A percentile compares a stretch with the other conserved stretches of the same genome.
phyloP scores from a whole-genome alignment of 2,888 invertebrate species.

The Amaurobius ferox region DNA sequence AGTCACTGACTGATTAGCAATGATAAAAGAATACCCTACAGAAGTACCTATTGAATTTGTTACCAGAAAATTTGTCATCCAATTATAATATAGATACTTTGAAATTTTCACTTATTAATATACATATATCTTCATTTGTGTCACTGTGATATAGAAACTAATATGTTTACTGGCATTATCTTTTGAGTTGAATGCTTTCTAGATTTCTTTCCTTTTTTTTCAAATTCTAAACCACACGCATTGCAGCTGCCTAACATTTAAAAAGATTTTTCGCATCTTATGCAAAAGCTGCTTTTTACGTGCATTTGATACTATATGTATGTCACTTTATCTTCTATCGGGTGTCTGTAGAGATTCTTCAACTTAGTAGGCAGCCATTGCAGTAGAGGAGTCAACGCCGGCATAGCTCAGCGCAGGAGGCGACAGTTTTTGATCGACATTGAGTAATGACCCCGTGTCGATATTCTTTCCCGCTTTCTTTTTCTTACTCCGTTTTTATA shows the following conservation, averaged over 20 bases:
- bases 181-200: too few relatives aligned
- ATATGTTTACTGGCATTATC: too few relatives aligned
- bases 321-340: conserved; percentile 65
- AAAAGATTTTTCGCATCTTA: conserved; percentile 27
- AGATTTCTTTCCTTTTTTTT: neutral
- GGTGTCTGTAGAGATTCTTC: conserved; percentile 65
- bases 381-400: conserved; percentile 54
- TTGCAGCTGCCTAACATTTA: conserved; percentile 27
- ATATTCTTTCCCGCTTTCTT: conserved; percentile 63
- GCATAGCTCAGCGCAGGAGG: conserved; percentile 69
- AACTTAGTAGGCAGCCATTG: conserved; percentile 68
- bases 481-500: conserved; percentile 42
- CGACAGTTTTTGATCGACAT: conserved; percentile 72
- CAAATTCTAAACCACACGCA: neutral
- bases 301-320: conserved; percentile 62
- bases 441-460: conserved; percentile 69
- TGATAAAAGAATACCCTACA: too few relatives aligned
- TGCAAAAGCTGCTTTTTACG: conserved; percentile 53
- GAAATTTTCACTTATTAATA: too few relatives aligned
- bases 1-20: too few relatives aligned
- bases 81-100: too few relatives aligned
- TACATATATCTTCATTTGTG: too few relatives aligned
- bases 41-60: too few relatives aligned
- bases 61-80: too few relatives aligned
- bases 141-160: too few relatives aligned